These are phyloP conservation scores for Anolis sagrei DNA, from an alignment of 2,113 vertebrate genomes.

Conservation along the genomic window DNA sequence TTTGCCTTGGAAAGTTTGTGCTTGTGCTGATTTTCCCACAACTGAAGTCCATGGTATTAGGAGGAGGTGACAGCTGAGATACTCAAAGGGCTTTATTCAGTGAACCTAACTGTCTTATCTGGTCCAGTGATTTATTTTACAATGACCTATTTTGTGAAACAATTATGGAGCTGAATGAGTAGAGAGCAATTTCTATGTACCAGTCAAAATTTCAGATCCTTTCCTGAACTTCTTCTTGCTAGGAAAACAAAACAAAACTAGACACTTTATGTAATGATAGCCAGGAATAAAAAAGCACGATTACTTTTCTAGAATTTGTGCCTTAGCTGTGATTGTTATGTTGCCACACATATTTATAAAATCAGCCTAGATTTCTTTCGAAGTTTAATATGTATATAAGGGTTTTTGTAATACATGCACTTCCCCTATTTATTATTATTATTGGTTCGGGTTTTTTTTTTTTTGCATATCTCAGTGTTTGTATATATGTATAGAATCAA, in stretches of 20 bases:
- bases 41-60: background rate
- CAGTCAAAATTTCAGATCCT: background rate
- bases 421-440: constrained; percentile 78
- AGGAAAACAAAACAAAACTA: background rate
- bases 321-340: constrained; percentile 49
- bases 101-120: background rate
- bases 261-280: background rate
- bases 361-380: constrained; percentile 62
- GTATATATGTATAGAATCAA: constrained; percentile 70
- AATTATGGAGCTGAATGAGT: background rate
- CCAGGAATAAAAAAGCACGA: background rate
- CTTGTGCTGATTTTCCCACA: constrained; percentile 14
- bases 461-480: constrained; percentile 66
- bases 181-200: background rate
- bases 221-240: background rate
- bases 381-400: constrained; percentile 76
- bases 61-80: background rate
- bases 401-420: constrained; percentile 69
- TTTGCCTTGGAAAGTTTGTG: background rate
- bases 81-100: background rate
- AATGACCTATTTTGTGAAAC: constrained; percentile 9
- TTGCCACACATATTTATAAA: constrained; percentile 52
- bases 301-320: constrained; percentile 22
- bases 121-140: constrained; percentile 3
- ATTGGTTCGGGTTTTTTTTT: too few species aligned